Evolutionary conservation across 2,888 invertebrate species (phyloP), one percentile per base, ranked within the genome.

Genomic region (Cryptocephalus primarius): DNA sequence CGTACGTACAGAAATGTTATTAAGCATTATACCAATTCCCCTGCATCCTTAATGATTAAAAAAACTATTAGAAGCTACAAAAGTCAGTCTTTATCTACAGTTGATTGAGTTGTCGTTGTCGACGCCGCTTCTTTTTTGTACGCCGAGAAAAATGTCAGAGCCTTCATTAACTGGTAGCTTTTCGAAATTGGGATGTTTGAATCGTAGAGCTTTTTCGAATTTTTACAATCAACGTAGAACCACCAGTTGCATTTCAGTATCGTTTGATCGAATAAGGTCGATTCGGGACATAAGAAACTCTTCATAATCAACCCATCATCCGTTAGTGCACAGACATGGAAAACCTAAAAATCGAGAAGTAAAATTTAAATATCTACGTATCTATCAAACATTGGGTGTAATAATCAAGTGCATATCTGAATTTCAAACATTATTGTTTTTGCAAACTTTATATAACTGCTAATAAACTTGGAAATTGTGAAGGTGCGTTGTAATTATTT

Each of bases 191-290:
- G 90, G 51, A 90, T 88, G 66, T 92, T 93, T 10, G 90, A 88
- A 60, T 90, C 89, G 66, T 90, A 92, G 31, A 89, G 73, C 53
- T 79, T 80, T 57, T 79, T 80, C 14, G 89, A 88, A 46, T 80
- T 78, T 67, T 86, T 85, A 70, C 92, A 92, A 65, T 91, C 90
- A 0, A 91, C 90, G 67, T 90, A 91, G 73, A 91, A 89, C 88
- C 89, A 91, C 90, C 90, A 91, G 68, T 91, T 91, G 70, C 92
- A 92, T 65, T 90, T 90, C 6, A 92, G 75, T 52, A 92, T 87
- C 14, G 88, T 88, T 68, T 91, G 91, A 63, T 92, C 91, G 69
- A 92, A 92, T 44, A 91, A 76, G 0, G 92, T 92, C 32, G 88
- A 90, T 67, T 91, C 89, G 0, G 91, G 91, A 63, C 91, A 92